These are phyloP conservation scores for Oryzias javanicus DNA, from an alignment of 2,113 vertebrate species.

Conservation along the genomic window DNA sequence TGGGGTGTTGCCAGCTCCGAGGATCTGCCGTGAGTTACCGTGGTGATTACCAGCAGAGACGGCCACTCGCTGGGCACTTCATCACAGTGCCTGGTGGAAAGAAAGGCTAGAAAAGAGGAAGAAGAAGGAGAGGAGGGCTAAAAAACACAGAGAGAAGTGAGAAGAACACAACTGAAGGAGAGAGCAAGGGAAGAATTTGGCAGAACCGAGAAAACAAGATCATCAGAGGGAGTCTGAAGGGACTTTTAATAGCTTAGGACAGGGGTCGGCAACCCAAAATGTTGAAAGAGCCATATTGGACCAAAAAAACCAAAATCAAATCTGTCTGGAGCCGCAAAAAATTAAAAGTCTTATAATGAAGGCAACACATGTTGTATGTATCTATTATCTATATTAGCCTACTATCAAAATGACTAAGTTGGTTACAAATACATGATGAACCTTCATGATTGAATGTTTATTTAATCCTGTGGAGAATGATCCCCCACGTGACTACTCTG, in stretches of 20 bases:
- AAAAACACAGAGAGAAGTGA: slow-evolving; percentile 42
- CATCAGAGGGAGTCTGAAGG: slow-evolving; percentile 11
- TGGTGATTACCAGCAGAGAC: slow-evolving; percentile 75
- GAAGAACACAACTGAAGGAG: slow-evolving; percentile 43
- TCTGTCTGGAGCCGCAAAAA: too few relatives aligned
- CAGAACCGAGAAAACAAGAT: not conserved
- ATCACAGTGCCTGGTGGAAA: slow-evolving; percentile 72
- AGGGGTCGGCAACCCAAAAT: too few relatives aligned
- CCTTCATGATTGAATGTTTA: too few relatives aligned
- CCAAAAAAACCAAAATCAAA: too few relatives aligned
- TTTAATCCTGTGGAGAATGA: too few relatives aligned
- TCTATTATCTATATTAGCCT: too few relatives aligned
- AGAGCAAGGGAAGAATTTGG: slow-evolving; percentile 14
- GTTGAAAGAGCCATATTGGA: too few relatives aligned
- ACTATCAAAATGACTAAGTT: too few relatives aligned
- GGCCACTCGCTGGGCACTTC: slow-evolving; percentile 71
- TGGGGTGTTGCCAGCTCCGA: slow-evolving; percentile 52
- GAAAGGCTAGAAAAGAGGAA: slow-evolving; percentile 34
- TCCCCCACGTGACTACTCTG: too few relatives aligned
- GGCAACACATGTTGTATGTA: too few relatives aligned
- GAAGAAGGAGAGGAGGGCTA: slow-evolving; percentile 34
- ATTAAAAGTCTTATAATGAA: too few relatives aligned
- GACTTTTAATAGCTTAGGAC: not conserved
- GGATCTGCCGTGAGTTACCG: slow-evolving; percentile 71
- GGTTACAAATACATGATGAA: too few relatives aligned